A percentile compares a stretch with the other conserved stretches of the same genome.
These are phyloP conservation scores for Zosterops lateralis DNA, from an alignment of 2,113 vertebrate genomes.

Conservation along the genomic window DNA sequence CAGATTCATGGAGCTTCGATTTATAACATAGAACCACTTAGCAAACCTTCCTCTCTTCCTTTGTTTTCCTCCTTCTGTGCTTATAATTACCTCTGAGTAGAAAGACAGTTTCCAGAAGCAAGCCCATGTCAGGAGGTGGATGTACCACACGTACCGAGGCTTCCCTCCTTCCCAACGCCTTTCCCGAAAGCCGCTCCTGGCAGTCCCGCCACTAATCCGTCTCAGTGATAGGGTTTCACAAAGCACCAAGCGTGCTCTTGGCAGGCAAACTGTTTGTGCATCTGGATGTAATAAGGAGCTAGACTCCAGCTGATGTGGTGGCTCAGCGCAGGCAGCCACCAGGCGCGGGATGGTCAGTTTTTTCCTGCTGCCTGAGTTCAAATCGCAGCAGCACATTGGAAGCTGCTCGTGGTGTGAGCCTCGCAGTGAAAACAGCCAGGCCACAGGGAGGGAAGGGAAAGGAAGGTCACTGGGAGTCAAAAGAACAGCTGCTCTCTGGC, in stretches of 20 bases:
- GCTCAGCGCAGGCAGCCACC: constrained; percentile 12
- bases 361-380: constrained; percentile 2
- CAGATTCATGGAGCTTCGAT: not conserved
- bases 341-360: not conserved
- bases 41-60: not conserved
- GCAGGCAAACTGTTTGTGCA: constrained; percentile 53
- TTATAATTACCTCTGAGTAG: not conserved
- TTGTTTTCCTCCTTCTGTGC: not conserved
- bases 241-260: constrained; percentile 31
- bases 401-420: not conserved
- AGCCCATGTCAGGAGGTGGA: not conserved
- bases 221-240: constrained; percentile 34
- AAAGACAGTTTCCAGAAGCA: not conserved
- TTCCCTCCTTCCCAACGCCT: not conserved
- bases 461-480: not conserved
- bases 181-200: constrained; percentile 30
- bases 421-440: not conserved
- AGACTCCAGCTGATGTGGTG: constrained; percentile 21
- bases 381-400: not conserved
- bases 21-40: not conserved
- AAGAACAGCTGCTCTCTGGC: not conserved
- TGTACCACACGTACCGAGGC: not conserved
- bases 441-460: not conserved
- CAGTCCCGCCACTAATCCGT: not conserved
- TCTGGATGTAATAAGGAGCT: constrained; percentile 60